A percentile compares a stretch with the other conserved stretches of the same genome.
phyloP scores from a whole-genome alignment of 2,113 vertebrate species.

The Dipodomys stephensi region DNA sequence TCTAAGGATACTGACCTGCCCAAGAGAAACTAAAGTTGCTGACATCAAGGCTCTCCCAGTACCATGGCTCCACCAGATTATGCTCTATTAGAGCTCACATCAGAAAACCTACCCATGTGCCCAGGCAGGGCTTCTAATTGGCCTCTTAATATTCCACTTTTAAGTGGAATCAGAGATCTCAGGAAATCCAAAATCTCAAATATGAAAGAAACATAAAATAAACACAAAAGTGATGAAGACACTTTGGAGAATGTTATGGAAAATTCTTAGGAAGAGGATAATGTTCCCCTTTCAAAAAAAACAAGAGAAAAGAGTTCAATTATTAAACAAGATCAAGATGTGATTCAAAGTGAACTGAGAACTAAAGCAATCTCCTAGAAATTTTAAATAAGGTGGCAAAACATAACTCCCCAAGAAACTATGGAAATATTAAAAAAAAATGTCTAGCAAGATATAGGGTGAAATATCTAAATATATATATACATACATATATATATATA shows the following conservation, averaged over 20 bases:
- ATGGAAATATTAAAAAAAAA: not conserved
- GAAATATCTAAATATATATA: not conserved
- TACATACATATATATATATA: not conserved
- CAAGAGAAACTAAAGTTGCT: not conserved
- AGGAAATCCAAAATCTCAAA: not conserved
- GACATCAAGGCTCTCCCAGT: not conserved
- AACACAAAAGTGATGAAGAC: not conserved
- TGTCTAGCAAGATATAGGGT: not conserved
- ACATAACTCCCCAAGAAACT: not conserved
- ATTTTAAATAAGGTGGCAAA: not conserved
- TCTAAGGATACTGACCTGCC: not conserved
- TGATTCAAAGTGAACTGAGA: not conserved
- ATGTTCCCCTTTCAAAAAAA: not conserved
- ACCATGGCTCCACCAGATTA: not conserved
- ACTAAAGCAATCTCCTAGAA: not conserved
- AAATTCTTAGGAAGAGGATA: not conserved
- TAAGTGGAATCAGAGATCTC: not conserved
- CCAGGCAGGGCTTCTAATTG: not conserved
- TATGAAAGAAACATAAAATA: not conserved
- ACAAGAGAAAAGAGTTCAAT: not conserved
- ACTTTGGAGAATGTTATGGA: not conserved
- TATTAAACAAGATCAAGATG: not conserved
- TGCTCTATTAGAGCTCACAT: not conserved
- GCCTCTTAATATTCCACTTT: not conserved
- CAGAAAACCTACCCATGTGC: not conserved